Evolutionary conservation across 2,888 invertebrate species (phyloP).

Genomic region (Eurytoma californica): DNA sequence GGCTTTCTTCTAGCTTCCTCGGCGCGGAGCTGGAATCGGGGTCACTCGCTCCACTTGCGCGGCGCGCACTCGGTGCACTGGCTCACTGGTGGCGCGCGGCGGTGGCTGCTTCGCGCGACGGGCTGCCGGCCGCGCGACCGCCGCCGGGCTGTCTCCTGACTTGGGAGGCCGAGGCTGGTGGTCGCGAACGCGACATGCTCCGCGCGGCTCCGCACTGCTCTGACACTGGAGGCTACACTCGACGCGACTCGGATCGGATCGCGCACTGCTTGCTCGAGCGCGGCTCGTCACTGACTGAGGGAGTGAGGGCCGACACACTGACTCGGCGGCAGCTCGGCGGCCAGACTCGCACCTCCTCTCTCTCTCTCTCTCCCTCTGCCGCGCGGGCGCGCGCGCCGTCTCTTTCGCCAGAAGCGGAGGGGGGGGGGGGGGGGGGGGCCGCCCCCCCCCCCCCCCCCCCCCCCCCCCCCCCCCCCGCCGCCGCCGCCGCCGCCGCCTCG

Average conservation of each 20-base stretch:
- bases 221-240: background rate
- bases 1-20: too few relatives aligned
- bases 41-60: too few relatives aligned
- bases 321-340: constrained; percentile 11
- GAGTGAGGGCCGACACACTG: constrained; percentile 45
- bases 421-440: constrained; percentile 21
- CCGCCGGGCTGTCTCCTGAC: constrained; percentile 50
- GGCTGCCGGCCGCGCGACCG: constrained; percentile 44
- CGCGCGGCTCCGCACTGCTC: background rate
- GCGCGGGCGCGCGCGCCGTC: constrained; percentile 18
- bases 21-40: too few relatives aligned
- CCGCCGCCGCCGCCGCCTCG: constrained; percentile 13
- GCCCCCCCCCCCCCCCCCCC: background rate
- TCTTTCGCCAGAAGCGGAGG: background rate
- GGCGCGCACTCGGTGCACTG: background rate
- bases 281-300: constrained; percentile 52
- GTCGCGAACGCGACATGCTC: constrained; percentile 37
- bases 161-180: constrained; percentile 15
- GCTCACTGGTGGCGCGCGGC: background rate
- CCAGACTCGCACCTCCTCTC: background rate
- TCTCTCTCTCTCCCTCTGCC: constrained; percentile 23
- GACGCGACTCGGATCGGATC: background rate
- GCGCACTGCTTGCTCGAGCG: constrained; percentile 24
- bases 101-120: constrained; percentile 33
- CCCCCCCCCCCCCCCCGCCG: too few relatives aligned